These are phyloP conservation scores for Drosophila birchii DNA, from an alignment of 2,888 invertebrate genomes.

Conservation along the genomic window DNA sequence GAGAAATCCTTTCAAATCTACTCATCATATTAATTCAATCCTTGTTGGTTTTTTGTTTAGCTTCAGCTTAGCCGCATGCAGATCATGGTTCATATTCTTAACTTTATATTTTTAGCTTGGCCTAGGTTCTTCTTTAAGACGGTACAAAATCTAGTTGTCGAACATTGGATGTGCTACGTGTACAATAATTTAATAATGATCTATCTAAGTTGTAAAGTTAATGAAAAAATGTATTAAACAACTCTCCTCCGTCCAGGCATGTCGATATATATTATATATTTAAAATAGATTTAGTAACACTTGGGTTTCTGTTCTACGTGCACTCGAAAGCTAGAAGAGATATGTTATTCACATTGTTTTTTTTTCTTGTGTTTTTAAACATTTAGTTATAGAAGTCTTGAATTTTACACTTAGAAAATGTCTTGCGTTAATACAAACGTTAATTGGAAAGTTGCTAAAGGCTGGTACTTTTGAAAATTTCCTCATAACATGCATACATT, in stretches of 20 bases:
- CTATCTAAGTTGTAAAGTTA: constrained; percentile 50
- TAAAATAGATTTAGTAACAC: constrained; percentile 34
- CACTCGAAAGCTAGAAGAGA: constrained; percentile 62
- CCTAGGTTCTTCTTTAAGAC: constrained; percentile 34
- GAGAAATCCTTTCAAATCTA: neutral
- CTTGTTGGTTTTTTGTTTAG: constrained; percentile 19
- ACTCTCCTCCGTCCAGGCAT: constrained; percentile 9
- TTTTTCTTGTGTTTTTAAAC: constrained; percentile 14
- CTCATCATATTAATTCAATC: neutral
- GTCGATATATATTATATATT: constrained; percentile 21
- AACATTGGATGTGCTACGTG: constrained; percentile 43
- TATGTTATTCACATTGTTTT: constrained; percentile 54
- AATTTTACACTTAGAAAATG: constrained; percentile 52
- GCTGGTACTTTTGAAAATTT: constrained; percentile 52
- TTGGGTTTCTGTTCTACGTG: constrained; percentile 51
- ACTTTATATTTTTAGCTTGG: constrained; percentile 33
- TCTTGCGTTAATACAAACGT: constrained; percentile 47
- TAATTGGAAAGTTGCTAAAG: constrained; percentile 59
- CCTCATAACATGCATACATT: constrained; percentile 43
- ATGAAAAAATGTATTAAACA: constrained; percentile 22
- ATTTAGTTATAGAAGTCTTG: constrained; percentile 48
- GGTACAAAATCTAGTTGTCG: constrained; percentile 47
- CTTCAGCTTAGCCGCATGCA: constrained; percentile 45
- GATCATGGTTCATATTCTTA: constrained; percentile 40
- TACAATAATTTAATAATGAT: constrained; percentile 52